Base-by-base conservation (phyloP, 2,888 invertebrate genomes). In the Drosophila prostipennis region DNA sequence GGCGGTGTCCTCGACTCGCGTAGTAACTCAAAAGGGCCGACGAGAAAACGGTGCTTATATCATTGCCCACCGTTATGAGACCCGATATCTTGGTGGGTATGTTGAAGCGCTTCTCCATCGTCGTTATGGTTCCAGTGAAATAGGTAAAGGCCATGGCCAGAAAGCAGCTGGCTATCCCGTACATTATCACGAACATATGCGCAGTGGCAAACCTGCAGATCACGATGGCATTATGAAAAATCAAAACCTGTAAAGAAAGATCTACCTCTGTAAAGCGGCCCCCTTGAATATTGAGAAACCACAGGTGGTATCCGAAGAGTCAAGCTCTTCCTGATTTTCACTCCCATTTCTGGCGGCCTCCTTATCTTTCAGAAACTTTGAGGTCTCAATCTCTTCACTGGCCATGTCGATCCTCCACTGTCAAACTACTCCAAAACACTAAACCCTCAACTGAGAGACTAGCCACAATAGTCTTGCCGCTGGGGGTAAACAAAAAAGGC, bases 41-140 rank as follows among this genome's bases (percentile, higher is more conserved):
- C 36, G 94, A 93, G 63, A 95, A 92, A 49, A 95, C 91, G 80
- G 94, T 94, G 80, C 95, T 95, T 74, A 96, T 94, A 90, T 96
- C 95, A 90, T 96, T 95, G 14, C 95, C 96, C 53, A 95, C 94
- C 57, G 94, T 93, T 79, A 95, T 95, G 70, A 95, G 92, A 55
- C 95, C 95, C 74, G 94, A 94, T 6, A 94, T 95, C 87, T 93
- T 93, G 42, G 95, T 94, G 11, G 95, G 95, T 82, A 95, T 95
- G 89, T 94, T 95, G 87, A 94, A 95, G 73, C 95, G 93, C 87
- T 95, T 95, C 87, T 95, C 95, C 75, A 95, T 91, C 0, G 95
- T 95, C 23, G 95, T 95, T 56, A 95, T 94, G 14, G 95, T 95
- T 4, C 95, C 95, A 79, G 94, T 95, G 81, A 94, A 95, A 85